Conservation (phyloP, 2,113 vertebrate genomes). For the Phasianus colchicus region DNA sequence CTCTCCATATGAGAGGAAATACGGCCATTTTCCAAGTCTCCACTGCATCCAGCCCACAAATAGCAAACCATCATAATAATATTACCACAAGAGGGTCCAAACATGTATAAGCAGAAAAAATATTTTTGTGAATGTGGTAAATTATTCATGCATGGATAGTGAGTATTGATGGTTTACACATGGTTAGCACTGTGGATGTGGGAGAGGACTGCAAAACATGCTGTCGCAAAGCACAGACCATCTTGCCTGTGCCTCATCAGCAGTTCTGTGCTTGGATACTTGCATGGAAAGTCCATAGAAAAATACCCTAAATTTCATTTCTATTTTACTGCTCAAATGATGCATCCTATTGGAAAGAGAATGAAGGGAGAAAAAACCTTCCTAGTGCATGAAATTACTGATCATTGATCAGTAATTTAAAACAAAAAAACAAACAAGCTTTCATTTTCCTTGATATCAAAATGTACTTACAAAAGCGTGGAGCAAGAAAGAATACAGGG, state of each 20-base stretch:
- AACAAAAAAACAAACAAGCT: not conserved
- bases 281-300: not conserved
- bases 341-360: not conserved
- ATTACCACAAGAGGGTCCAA: not conserved
- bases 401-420: not conserved
- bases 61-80: rapidly evolving
- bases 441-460: not conserved
- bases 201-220: not conserved
- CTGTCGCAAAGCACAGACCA: not conserved
- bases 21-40: not conserved
- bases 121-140: not conserved
- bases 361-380: not conserved
- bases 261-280: not conserved
- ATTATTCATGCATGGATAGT: rapidly evolving
- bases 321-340: not conserved
- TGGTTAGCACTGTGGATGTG: rapidly evolving
- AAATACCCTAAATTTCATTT: not conserved
- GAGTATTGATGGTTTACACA: not conserved
- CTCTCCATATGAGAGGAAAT: not conserved
- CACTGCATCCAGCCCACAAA: not conserved
- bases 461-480: not conserved
- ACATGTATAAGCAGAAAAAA: rapidly evolving
- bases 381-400: not conserved
- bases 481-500: not conserved
- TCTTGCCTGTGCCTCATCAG: rapidly evolving